A percentile compares a stretch with the other conserved stretches of the same genome.
Conservation (phyloP, 2,888 invertebrate species). For the Harpalus rubripes region DNA sequence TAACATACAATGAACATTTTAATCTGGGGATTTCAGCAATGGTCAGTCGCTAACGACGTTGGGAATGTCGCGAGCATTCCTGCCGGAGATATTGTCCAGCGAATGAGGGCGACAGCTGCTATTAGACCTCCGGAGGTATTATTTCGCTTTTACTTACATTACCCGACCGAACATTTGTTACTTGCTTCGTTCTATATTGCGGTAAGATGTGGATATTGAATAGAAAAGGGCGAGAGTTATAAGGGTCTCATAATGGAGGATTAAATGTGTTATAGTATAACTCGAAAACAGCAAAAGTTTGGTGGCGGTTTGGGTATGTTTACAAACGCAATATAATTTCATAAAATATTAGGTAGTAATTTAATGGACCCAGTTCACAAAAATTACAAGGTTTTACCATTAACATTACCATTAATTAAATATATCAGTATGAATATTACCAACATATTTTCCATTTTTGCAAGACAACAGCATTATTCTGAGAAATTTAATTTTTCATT, state of each 20-base stretch:
- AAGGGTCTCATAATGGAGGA: neutral
- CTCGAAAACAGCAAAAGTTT: neutral
- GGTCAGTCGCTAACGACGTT: slow-evolving; percentile 57
- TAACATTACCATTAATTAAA: too few relatives aligned
- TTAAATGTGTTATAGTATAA: neutral
- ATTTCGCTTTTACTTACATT: slow-evolving; percentile 47
- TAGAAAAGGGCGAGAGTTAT: neutral
- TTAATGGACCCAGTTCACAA: too few relatives aligned
- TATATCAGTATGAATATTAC: too few relatives aligned
- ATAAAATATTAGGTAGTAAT: too few relatives aligned
- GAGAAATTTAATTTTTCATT: too few relatives aligned
- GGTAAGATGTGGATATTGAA: slow-evolving; percentile 29
- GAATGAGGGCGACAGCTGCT: slow-evolving; percentile 45
- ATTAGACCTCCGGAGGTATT: slow-evolving; percentile 37
- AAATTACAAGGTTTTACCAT: too few relatives aligned
- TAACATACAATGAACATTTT: slow-evolving; percentile 61
- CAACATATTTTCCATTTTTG: too few relatives aligned
- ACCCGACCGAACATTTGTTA: slow-evolving; percentile 7
- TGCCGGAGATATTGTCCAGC: slow-evolving; percentile 33
- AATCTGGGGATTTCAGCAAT: slow-evolving; percentile 59
- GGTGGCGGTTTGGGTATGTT: too few relatives aligned
- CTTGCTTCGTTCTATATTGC: slow-evolving; percentile 14
- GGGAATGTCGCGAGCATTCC: slow-evolving; percentile 46
- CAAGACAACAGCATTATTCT: too few relatives aligned
- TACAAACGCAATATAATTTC: too few relatives aligned